A percentile compares a stretch with the other conserved stretches of the same genome.
Evolutionary conservation across 1,140 invertebrate genomes (phyloP).

Genomic region (Pseudomyrmex concolor): DNA sequence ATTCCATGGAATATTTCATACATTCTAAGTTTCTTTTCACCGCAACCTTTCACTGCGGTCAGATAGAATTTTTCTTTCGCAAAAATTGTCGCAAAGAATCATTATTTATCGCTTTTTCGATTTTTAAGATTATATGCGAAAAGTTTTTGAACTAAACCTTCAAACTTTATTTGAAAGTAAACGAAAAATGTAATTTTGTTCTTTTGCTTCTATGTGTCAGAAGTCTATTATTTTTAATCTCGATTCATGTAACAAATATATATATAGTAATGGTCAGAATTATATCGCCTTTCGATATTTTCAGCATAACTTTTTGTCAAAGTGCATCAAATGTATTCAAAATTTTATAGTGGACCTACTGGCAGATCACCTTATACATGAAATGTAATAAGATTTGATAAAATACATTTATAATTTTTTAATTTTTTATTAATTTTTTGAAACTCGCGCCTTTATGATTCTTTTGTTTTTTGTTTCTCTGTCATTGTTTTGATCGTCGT

Average conservation of each 20-base stretch:
- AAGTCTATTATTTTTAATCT: slow-evolving; percentile 8
- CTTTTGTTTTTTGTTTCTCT: too few species aligned
- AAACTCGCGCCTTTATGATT: too few species aligned
- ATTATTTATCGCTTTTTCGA: slow-evolving; percentile 32
- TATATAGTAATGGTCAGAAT: too few species aligned
- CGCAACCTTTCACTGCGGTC: not conserved
- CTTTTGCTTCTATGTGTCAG: not conserved
- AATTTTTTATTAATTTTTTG: too few species aligned
- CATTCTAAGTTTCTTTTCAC: not conserved
- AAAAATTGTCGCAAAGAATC: slow-evolving; percentile 23
- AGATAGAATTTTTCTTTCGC: slow-evolving; percentile 37
- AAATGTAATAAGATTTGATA: too few species aligned
- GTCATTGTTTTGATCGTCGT: too few species aligned
- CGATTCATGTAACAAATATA: not conserved
- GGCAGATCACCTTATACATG: too few species aligned
- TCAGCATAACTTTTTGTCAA: too few species aligned
- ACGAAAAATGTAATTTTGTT: slow-evolving; percentile 39
- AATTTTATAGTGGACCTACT: too few species aligned
- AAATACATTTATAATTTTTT: too few species aligned
- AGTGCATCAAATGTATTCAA: too few species aligned
- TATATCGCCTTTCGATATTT: too few species aligned
- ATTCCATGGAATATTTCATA: slow-evolving; percentile 12
- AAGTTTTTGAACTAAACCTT: slow-evolving; percentile 17
- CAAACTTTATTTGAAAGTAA: slow-evolving; percentile 33
- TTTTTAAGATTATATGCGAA: slow-evolving; percentile 26